These are phyloP conservation scores for Rhopalosiphum padi DNA, from an alignment of 1,140 invertebrate genomes.

Conservation along the genomic window DNA sequence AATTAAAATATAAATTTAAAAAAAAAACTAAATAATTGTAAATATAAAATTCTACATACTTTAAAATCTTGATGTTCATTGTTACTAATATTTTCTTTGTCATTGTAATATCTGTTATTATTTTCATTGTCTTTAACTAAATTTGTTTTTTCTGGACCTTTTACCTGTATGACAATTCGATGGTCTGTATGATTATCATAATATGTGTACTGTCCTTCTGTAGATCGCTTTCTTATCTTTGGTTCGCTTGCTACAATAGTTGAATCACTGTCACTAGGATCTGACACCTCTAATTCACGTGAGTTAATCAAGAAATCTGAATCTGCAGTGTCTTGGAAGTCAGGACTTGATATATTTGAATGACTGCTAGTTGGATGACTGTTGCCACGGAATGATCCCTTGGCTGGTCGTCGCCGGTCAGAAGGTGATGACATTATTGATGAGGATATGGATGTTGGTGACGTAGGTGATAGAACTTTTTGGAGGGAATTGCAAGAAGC, in stretches of 20 bases:
- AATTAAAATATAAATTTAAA: not conserved
- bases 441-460: conserved; percentile 82
- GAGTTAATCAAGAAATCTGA: conserved; percentile 70
- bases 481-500: conserved; percentile 37
- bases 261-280: conserved; percentile 85
- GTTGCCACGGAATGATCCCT: conserved; percentile 26
- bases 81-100: conserved; percentile 25
- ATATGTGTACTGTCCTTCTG: conserved; percentile 55
- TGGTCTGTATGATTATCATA: conserved; percentile 67
- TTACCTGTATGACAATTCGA: conserved; percentile 84
- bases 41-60: conserved; percentile 35
- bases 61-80: conserved; percentile 48
- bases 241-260: conserved; percentile 65
- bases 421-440: conserved; percentile 49
- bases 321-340: conserved; percentile 80
- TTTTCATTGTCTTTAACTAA: conserved; percentile 31
- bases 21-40: not conserved
- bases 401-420: not conserved
- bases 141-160: conserved; percentile 61
- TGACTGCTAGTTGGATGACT: conserved; percentile 65
- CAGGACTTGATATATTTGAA: conserved; percentile 87
- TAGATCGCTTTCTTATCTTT: conserved; percentile 63
- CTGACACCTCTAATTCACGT: conserved; percentile 78
- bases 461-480: conserved; percentile 70
- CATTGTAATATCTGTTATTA: conserved; percentile 55